These are phyloP conservation scores for Drosophila sturtevanti DNA, from an alignment of 1,140 invertebrate genomes.

Conservation along the genomic window DNA sequence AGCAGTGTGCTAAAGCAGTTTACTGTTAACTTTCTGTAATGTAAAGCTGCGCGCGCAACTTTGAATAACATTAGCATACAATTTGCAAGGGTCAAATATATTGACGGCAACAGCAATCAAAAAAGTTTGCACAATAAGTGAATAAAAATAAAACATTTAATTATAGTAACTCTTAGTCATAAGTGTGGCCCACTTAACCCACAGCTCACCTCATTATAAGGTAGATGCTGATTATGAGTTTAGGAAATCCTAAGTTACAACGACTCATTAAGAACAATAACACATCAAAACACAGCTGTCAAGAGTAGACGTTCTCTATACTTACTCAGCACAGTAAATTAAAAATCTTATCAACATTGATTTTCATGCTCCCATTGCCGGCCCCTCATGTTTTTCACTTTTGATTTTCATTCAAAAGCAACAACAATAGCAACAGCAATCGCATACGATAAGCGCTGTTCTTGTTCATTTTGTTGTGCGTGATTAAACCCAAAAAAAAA, in stretches of 20 bases:
- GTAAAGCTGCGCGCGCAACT: conserved; percentile 15
- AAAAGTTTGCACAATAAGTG: too few relatives aligned
- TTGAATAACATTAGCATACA: not conserved
- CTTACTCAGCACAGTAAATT: not conserved
- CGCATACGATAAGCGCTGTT: conserved; percentile 53
- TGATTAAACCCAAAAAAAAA: conserved; percentile 45
- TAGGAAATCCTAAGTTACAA: not conserved
- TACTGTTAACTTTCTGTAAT: not conserved
- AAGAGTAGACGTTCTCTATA: conserved; percentile 31
- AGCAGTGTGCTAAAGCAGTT: conserved; percentile 20
- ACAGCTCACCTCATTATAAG: not conserved
- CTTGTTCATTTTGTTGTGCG: conserved; percentile 34
- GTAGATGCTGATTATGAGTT: not conserved
- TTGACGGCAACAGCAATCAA: not conserved
- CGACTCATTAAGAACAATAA: conserved; percentile 38
- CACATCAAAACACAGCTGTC: conserved; percentile 32
- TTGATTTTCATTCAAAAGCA: not conserved
- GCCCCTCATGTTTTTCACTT: conserved; percentile 47
- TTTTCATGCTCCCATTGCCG: conserved; percentile 49
- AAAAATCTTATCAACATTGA: conserved; percentile 33
- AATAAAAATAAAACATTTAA: not conserved
- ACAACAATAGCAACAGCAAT: conserved; percentile 19
- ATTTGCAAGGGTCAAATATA: not conserved
- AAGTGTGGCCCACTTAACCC: not conserved
- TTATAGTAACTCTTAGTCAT: not conserved